Percentiles rank a stretch among this genome's conserved stretches.
These are phyloP conservation scores for Microplitis deprimator DNA, from an alignment of 2,888 invertebrate genomes.

Conservation along the genomic window DNA sequence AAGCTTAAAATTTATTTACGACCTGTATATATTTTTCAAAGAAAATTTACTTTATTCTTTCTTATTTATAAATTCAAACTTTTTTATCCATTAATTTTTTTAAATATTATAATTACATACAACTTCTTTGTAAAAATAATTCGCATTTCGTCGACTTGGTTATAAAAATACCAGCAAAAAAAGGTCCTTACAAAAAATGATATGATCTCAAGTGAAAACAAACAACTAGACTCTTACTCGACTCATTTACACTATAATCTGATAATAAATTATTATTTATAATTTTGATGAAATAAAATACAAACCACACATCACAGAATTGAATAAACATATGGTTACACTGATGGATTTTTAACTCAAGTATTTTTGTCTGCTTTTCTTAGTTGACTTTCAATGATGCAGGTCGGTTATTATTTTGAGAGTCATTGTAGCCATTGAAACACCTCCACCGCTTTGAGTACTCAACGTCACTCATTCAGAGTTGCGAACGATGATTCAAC, in stretches of 20 bases:
- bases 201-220: too few relatives aligned
- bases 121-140: too few relatives aligned
- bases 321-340: neutral
- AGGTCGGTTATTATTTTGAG: conserved; percentile 31
- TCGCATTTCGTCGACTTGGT: too few relatives aligned
- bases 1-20: too few relatives aligned
- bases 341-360: conserved; percentile 17
- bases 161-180: too few relatives aligned
- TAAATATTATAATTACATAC: too few relatives aligned
- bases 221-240: too few relatives aligned
- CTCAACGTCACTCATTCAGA: conserved; percentile 36
- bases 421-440: conserved; percentile 39
- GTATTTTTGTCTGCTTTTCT: conserved; percentile 32
- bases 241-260: neutral
- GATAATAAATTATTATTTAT: neutral
- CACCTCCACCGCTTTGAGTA: conserved; percentile 22
- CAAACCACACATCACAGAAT: neutral
- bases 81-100: too few relatives aligned
- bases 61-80: too few relatives aligned
- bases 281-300: neutral
- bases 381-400: conserved; percentile 30
- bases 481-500: conserved; percentile 36
- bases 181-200: too few relatives aligned
- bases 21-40: too few relatives aligned
- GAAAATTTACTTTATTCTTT: too few relatives aligned